phyloP scores from a whole-genome alignment of 64 coral and sea anemone species.

The Montipora capricornis region DNA sequence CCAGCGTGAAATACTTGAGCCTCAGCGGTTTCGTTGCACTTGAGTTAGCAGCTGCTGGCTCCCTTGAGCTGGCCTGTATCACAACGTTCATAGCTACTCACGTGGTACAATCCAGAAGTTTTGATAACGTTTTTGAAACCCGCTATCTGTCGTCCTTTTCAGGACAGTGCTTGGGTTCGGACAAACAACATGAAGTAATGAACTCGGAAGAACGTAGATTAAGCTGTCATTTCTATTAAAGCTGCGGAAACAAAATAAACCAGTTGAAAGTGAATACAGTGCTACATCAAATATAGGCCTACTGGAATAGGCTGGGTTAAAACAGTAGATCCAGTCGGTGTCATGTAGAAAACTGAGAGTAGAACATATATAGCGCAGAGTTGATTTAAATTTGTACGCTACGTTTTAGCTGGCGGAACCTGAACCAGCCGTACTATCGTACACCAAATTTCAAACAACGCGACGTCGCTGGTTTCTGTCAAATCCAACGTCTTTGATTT shows the following conservation, averaged over 20 bases:
- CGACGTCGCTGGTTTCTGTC: too few species aligned
- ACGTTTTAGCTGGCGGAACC: too few species aligned
- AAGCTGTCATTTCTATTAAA: neutral
- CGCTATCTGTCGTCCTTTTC: conserved; percentile 54
- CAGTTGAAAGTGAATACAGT: too few species aligned
- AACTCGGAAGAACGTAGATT: conserved; percentile 48
- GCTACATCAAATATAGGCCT: too few species aligned
- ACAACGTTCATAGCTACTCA: conserved; percentile 72
- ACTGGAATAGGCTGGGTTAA: too few species aligned
- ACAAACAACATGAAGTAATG: conserved; percentile 72
- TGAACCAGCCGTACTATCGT: too few species aligned
- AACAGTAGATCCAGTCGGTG: too few species aligned
- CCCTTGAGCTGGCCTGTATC: conserved; percentile 27
- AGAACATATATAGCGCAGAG: too few species aligned
- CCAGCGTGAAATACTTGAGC: conserved; percentile 74
- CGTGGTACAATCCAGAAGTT: conserved; percentile 85
- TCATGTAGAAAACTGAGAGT: too few species aligned
- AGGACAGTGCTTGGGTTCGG: conserved; percentile 68
- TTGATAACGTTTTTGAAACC: conserved; percentile 58
- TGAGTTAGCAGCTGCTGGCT: conserved; percentile 45
- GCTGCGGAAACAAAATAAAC: neutral
- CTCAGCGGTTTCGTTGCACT: conserved; percentile 67
- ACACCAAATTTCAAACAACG: too few species aligned
- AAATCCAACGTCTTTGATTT: too few species aligned
- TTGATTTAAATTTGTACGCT: too few species aligned